phyloP scores from a whole-genome alignment of 2,113 vertebrate species.

The Aldabrachelys gigantea region DNA sequence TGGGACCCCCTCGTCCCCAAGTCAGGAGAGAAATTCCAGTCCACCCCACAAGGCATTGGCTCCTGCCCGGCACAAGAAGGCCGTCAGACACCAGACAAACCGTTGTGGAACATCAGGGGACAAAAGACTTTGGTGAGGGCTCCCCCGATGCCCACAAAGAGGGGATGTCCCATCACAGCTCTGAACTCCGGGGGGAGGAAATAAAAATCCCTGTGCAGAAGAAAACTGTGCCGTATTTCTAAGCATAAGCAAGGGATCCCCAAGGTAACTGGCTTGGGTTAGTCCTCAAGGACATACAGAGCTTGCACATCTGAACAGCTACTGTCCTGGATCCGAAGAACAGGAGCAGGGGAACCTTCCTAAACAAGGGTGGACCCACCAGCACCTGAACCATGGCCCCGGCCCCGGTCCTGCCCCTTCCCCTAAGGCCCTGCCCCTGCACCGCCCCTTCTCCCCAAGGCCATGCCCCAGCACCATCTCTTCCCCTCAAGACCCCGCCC shows the following conservation, averaged over 20 bases:
- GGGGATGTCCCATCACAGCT: neutral
- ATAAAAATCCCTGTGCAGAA: neutral
- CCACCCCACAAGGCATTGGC: neutral
- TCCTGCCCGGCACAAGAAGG: neutral
- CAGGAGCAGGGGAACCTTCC: too few species aligned
- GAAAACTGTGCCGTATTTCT: neutral
- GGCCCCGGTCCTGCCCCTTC: accelerated
- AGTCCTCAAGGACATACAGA: neutral
- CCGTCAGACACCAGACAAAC: neutral
- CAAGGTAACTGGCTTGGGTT: neutral
- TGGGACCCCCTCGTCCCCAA: neutral
- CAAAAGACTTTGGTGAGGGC: neutral
- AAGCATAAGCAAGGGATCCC: neutral
- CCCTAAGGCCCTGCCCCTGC: neutral
- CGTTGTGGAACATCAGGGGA: neutral
- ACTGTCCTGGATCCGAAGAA: too few species aligned
- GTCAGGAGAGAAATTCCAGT: neutral
- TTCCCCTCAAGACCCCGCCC: neutral
- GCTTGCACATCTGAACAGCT: neutral
- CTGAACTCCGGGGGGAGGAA: neutral
- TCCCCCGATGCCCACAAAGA: neutral
- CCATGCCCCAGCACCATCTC: too few species aligned
- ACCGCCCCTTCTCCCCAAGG: neutral
- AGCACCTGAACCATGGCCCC: accelerated
- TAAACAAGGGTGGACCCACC: too few species aligned